phyloP scores from a whole-genome alignment of 2,113 vertebrate species.

The Neolamprologus kungweensis region DNA sequence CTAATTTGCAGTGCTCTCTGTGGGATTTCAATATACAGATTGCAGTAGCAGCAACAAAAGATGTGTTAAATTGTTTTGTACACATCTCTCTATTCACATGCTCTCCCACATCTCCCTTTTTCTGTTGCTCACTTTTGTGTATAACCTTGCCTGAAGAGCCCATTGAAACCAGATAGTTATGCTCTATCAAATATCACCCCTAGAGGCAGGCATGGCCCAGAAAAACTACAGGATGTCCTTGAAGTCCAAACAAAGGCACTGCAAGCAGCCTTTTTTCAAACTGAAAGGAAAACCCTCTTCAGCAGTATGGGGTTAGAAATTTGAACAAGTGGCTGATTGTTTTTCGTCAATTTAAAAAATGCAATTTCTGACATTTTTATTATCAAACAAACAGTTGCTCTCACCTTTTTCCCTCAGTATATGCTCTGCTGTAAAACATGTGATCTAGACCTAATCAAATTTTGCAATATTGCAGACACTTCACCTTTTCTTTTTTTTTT shows the following conservation, averaged over 20 bases:
- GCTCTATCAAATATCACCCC: conserved; percentile 25
- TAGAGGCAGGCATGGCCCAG: conserved; percentile 21
- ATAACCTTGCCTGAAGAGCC: conserved; percentile 44
- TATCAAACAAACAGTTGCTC: neutral
- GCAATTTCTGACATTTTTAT: neutral
- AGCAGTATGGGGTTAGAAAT: neutral
- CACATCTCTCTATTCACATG: neutral
- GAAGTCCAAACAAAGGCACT: conserved; percentile 34
- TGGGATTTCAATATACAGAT: neutral
- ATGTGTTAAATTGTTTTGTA: neutral
- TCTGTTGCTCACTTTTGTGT: neutral
- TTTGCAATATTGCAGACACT: neutral
- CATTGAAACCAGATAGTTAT: conserved; percentile 31
- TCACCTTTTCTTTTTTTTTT: neutral
- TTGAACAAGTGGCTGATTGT: neutral
- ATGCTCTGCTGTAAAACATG: neutral
- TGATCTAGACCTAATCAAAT: neutral
- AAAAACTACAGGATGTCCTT: conserved; percentile 33
- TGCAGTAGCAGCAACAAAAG: neutral
- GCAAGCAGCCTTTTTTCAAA: neutral
- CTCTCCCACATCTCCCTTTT: neutral
- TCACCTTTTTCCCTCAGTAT: neutral
- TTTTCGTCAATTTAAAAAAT: neutral
- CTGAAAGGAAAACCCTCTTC: neutral
- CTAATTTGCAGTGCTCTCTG: neutral